Conservation (phyloP, 2,113 vertebrate genomes). For the Corvus moneduloides region DNA sequence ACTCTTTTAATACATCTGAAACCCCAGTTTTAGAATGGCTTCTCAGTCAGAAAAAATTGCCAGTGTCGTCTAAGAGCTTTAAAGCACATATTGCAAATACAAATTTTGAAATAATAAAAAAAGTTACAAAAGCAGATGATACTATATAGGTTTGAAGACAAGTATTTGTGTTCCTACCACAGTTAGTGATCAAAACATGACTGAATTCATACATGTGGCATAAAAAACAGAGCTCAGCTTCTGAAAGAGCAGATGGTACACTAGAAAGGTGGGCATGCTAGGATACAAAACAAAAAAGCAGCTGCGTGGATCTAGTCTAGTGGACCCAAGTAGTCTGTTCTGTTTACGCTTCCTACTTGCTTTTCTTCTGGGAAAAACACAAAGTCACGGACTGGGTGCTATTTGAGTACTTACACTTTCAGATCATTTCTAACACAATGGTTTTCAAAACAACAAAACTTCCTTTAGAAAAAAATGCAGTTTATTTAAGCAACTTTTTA, state of each 20-base stretch:
- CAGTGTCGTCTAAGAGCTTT: not conserved
- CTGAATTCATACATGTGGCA: not conserved
- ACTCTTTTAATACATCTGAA: not conserved
- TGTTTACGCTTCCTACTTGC: not conserved
- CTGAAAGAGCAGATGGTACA: not conserved
- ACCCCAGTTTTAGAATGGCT: not conserved
- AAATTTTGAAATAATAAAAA: not conserved
- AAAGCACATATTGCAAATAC: not conserved
- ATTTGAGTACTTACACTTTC: not conserved
- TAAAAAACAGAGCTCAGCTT: not conserved
- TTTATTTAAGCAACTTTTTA: not conserved
- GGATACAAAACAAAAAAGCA: not conserved
- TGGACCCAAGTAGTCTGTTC: not conserved
- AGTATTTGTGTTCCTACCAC: not conserved
- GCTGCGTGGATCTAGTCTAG: not conserved
- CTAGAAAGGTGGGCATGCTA: not conserved
- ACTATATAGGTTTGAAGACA: not conserved
- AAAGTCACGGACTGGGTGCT: not conserved
- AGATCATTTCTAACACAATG: not conserved
- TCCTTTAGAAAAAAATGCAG: not conserved
- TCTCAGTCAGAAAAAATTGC: not conserved
- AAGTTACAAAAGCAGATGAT: not conserved
- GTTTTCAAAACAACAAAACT: not conserved
- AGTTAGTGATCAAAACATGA: not conserved
- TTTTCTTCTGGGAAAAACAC: not conserved